Conservation (phyloP, 2,888 invertebrate genomes). For the Cremastobaeus sp. region DNA sequence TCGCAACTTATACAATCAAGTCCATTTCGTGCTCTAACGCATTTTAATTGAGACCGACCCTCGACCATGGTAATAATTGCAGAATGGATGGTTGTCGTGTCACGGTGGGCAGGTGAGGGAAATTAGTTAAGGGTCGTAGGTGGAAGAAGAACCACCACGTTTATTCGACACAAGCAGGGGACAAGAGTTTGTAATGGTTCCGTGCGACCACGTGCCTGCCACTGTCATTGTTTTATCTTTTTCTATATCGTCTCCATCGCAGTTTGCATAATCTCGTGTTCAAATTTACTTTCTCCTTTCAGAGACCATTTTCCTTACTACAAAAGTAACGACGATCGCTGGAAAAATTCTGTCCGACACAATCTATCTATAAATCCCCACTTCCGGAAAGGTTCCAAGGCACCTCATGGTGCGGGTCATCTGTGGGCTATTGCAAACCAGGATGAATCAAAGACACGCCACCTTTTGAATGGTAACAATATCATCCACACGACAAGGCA, state of each 20-base stretch:
- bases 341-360: slow-evolving; percentile 95
- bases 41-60: slow-evolving; percentile 43
- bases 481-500: slow-evolving; percentile 52
- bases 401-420: slow-evolving; percentile 92
- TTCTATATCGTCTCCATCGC: neutral
- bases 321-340: slow-evolving; percentile 92
- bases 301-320: slow-evolving; percentile 93
- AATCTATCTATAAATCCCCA: slow-evolving; percentile 95
- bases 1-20: slow-evolving; percentile 9
- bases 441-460: slow-evolving; percentile 79
- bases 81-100: slow-evolving; percentile 69
- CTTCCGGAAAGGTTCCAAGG: slow-evolving; percentile 91
- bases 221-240: slow-evolving; percentile 45
- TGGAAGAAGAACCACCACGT: slow-evolving; percentile 46
- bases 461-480: slow-evolving; percentile 61
- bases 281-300: slow-evolving; percentile 66
- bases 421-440: slow-evolving; percentile 91
- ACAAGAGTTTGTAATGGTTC: slow-evolving; percentile 45
- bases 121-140: slow-evolving; percentile 59
- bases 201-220: slow-evolving; percentile 67
- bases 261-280: neutral
- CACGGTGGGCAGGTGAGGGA: slow-evolving; percentile 70
- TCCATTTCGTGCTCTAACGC: slow-evolving; percentile 10
- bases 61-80: slow-evolving; percentile 65
- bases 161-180: slow-evolving; percentile 58